Evolutionary conservation across 2,797 vertebrate genomes (phyloP), one percentile per base, ranked within the genome.

Genomic region (Anas georgica): DNA sequence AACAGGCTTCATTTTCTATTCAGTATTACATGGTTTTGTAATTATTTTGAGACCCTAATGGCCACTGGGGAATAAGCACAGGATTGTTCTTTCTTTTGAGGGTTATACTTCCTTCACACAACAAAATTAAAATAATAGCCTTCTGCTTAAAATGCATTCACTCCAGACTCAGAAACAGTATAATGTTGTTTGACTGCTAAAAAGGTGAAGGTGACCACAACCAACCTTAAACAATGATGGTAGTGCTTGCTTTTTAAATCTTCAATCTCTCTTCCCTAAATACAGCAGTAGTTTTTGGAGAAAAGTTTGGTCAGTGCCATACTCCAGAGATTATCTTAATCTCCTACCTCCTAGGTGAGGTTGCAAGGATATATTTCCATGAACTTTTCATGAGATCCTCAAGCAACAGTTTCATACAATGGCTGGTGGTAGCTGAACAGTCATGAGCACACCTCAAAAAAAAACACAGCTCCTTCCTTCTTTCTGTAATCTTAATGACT

Each of bases 221-320:
- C 12, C 7, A 39, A 14, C 25, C 25, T 45, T 46, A 64, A 81
- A 11, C 25, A 39, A 16, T 0, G 0, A 33, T 4, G 1, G 20
- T 16, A 63, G 25, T 20, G 55, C 26, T 8, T 43, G 1, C 29
- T 76, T 80, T 46, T 77, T 28, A 22, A 5, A 64, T 25, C n/a
- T 75, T 60, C 28, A 20, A 21, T 39, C 23, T 56, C 50, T 55
- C 58, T 78, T 68, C 17, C 17, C 25, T 68, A 78, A 75, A 41
- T 10, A 25, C 6, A 59, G 18, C 14, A 60, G 17, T 55, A 64
- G 20, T 55, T 93, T 58, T 35, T 62, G 37, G 14, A 93, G 41
- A 17, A 64, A 62, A 41, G 26, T 5, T 41, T 81, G 21, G 37
- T 29, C 29, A 37, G 3, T 79, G 63, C 31, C 26, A 9, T 35